Percentiles rank a stretch among this genome's conserved stretches.
Evolutionary conservation across 1,140 invertebrate genomes (phyloP).

Genomic region (Temnothorax curvispinosus): DNA sequence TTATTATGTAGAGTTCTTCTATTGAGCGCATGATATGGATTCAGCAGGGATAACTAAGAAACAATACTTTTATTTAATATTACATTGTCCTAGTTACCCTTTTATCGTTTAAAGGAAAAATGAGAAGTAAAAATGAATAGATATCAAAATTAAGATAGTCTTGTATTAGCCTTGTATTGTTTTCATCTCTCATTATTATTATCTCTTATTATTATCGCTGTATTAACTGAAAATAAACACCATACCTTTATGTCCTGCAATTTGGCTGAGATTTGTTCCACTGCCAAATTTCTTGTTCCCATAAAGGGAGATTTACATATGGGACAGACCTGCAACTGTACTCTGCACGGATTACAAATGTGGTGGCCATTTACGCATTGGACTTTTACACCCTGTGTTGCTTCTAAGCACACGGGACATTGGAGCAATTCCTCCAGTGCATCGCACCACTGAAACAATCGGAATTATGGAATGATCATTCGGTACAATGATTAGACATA

Average conservation of each 20-base stretch:
- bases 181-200: background rate
- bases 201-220: background rate
- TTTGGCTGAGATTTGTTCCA: constrained; percentile 68
- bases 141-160: background rate
- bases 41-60: constrained; percentile 63
- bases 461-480: background rate
- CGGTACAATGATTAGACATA: background rate
- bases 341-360: constrained; percentile 70
- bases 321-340: constrained; percentile 69
- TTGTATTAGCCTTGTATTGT: background rate
- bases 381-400: constrained; percentile 36
- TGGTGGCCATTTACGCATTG: constrained; percentile 76
- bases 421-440: constrained; percentile 73
- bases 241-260: constrained; percentile 75
- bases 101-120: constrained; percentile 6
- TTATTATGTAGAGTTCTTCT: constrained; percentile 43
- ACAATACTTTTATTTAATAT: background rate
- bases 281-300: constrained; percentile 69
- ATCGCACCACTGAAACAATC: constrained; percentile 63
- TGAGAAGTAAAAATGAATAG: background rate
- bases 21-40: constrained; percentile 64
- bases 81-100: background rate
- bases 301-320: constrained; percentile 68
- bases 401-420: constrained; percentile 78
- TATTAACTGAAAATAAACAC: constrained; percentile 5